Evolutionary conservation across 2,113 vertebrate species (phyloP).

Genomic region (Caretta caretta): DNA sequence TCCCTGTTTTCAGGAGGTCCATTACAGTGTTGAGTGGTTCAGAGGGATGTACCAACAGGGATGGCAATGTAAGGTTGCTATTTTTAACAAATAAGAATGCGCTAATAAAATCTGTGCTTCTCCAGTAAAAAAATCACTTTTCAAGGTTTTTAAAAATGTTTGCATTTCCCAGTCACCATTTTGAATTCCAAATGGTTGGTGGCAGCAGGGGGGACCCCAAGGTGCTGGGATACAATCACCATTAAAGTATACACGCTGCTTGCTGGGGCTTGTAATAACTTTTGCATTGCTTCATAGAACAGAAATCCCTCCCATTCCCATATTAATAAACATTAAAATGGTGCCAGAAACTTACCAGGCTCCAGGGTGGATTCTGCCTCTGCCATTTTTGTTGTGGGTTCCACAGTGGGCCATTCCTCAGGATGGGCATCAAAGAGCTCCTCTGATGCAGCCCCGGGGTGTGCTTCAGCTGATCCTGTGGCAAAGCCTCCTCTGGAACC

Average conservation of each 20-base stretch:
- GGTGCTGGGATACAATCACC: background rate
- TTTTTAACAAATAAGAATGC: background rate
- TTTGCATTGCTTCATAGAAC: background rate
- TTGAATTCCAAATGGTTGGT: background rate
- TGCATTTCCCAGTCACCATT: background rate
- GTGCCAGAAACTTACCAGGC: background rate
- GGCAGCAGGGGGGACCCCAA: background rate
- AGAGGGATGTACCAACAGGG: background rate
- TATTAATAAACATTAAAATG: background rate
- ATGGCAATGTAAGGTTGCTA: background rate
- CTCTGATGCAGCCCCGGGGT: background rate
- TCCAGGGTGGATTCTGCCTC: background rate
- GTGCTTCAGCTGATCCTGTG: background rate
- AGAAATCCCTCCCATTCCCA: no score
- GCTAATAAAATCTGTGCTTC: background rate
- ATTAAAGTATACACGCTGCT: background rate
- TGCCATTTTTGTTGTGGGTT: background rate
- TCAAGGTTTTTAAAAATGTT: background rate
- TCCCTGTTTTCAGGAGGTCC: background rate
- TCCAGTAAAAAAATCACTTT: background rate
- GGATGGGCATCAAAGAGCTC: background rate
- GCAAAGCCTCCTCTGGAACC: background rate
- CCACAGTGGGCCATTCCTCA: background rate
- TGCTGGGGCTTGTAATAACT: background rate
- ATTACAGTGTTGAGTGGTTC: background rate